Evolutionary conservation across 2,797 vertebrate species (phyloP).

Genomic region (Monodelphis domestica): DNA sequence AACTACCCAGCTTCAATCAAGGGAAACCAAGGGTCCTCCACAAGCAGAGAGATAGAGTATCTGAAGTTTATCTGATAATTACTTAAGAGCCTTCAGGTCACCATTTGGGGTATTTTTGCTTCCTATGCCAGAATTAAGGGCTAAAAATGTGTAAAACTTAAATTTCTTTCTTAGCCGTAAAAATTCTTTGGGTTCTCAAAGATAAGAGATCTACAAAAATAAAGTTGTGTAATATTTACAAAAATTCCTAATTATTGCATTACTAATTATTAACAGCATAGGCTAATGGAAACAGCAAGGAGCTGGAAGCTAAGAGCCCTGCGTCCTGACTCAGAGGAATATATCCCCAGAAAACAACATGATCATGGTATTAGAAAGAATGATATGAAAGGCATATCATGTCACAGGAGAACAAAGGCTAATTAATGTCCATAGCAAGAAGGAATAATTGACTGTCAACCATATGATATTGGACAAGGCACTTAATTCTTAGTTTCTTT

Average conservation of each 20-base stretch:
- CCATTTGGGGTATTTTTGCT: neutral
- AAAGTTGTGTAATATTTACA: neutral
- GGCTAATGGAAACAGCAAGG: neutral
- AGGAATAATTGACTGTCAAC: neutral
- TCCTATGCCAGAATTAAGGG: neutral
- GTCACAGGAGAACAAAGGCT: constrained; percentile 26
- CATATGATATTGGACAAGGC: neutral
- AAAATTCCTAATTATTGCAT: neutral
- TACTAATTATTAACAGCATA: no score
- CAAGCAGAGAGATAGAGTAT: neutral
- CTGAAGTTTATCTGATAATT: neutral
- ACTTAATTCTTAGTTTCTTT: neutral
- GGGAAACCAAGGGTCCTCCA: neutral
- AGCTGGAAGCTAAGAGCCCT: neutral
- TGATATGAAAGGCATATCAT: constrained; percentile 2
- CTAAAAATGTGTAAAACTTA: neutral
- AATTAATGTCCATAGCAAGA: constrained; percentile 23
- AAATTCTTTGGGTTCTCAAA: neutral
- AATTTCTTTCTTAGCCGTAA: neutral
- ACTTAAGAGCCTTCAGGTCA: neutral
- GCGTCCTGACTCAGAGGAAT: neutral
- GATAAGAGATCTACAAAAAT: neutral
- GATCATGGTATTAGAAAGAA: constrained; percentile 10
- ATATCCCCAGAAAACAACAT: neutral
- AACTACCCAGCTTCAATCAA: neutral